phyloP scores from a whole-genome alignment of 2,888 invertebrate genomes.

The Idaea straminata region DNA sequence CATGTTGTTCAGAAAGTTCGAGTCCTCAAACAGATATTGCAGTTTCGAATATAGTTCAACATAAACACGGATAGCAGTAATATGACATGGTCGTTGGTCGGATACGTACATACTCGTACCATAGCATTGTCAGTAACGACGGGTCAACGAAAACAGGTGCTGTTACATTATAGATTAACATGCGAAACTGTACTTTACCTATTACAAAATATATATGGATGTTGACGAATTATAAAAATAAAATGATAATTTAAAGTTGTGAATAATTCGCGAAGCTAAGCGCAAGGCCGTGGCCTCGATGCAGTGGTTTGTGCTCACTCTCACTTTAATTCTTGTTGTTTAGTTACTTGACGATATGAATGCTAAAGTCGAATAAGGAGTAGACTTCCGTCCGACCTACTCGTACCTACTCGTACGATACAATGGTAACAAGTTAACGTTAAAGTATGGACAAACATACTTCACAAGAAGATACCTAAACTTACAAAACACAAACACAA shows the following conservation, averaged over 20 bases:
- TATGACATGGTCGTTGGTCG: no score
- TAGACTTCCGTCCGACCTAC: background rate
- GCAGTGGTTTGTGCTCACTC: conserved; percentile 29
- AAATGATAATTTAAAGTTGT: conserved; percentile 26
- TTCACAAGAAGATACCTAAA: background rate
- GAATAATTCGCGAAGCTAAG: conserved; percentile 23
- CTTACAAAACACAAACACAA: background rate
- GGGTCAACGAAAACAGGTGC: background rate
- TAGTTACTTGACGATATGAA: background rate
- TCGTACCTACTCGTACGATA: background rate
- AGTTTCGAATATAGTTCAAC: no score
- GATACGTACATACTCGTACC: no score
- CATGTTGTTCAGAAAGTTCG: background rate
- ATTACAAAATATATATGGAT: background rate
- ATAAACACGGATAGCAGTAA: no score
- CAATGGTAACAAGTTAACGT: background rate
- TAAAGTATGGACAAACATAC: background rate
- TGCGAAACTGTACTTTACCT: background rate
- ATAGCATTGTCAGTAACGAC: no score
- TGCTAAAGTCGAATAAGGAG: background rate
- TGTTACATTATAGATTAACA: background rate
- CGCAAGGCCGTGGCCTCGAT: conserved; percentile 38
- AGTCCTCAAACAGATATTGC: background rate
- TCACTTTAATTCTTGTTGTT: conserved; percentile 25
- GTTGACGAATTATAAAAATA: conserved; percentile 14